Percentiles rank a stretch among this genome's conserved stretches.
Conservation (phyloP, 2,797 vertebrate genomes). For the Myotis planiceps region DNA sequence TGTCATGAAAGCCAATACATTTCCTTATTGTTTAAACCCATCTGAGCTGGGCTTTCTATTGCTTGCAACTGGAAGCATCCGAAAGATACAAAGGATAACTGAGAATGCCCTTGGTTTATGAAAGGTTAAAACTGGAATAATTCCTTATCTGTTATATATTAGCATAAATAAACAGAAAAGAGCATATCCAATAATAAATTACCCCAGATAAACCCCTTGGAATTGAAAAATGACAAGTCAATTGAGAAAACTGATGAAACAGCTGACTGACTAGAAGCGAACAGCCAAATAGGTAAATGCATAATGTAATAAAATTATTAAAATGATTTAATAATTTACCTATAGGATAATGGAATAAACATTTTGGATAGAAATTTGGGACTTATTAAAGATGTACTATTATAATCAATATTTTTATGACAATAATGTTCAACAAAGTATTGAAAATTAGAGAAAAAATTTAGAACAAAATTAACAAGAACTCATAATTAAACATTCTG, state of each 20-base stretch:
- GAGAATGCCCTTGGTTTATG: background rate
- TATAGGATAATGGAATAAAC: background rate
- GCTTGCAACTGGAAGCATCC: background rate
- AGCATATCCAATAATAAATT: background rate
- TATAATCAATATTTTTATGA: background rate
- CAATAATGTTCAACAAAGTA: slow-evolving; percentile 6
- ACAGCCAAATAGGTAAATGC: background rate
- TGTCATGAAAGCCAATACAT: background rate
- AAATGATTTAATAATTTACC: background rate
- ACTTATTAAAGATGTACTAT: background rate
- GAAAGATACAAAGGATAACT: background rate
- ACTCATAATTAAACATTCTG: background rate
- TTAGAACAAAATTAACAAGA: background rate
- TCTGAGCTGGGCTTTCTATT: background rate
- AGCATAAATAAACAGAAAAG: background rate
- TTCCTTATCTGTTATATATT: background rate
- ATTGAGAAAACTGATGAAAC: background rate
- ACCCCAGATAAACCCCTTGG: background rate
- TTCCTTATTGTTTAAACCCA: background rate
- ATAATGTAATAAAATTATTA: background rate
- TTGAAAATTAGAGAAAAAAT: background rate
- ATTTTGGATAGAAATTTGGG: background rate
- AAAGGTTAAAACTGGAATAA: background rate
- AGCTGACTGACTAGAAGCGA: background rate
- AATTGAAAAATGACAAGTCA: slow-evolving; percentile 18